Evolutionary conservation across 1,140 invertebrate species (phyloP).

Genomic region (Orchesella cincta): DNA sequence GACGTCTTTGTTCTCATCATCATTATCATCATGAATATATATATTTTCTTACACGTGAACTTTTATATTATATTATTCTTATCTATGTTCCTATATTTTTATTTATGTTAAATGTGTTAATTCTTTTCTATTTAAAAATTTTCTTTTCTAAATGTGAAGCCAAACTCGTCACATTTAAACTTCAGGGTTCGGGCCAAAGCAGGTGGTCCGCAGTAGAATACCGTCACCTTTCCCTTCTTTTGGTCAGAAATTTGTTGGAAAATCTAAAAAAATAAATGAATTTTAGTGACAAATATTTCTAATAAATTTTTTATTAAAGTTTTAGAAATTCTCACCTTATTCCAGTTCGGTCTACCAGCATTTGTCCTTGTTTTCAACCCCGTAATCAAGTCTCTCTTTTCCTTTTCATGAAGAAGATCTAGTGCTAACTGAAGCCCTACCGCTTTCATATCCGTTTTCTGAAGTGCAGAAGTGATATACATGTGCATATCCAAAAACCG

Average conservation of each 20-base stretch:
- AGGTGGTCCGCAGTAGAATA: constrained; percentile 93
- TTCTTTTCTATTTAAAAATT: constrained; percentile 72
- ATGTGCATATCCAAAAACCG: constrained; percentile 95
- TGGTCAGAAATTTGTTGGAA: constrained; percentile 81
- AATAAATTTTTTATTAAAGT: neutral
- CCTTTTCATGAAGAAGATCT: constrained; percentile 88
- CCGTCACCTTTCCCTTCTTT: constrained; percentile 87
- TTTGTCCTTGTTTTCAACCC: constrained; percentile 90
- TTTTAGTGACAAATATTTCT: neutral
- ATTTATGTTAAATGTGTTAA: too few species aligned
- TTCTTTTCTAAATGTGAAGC: constrained; percentile 89
- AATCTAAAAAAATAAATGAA: constrained; percentile 59
- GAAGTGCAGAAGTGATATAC: constrained; percentile 89
- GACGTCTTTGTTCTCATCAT: too few species aligned
- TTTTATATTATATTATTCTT: too few species aligned
- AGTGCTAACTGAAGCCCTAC: constrained; percentile 87
- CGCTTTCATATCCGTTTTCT: constrained; percentile 91
- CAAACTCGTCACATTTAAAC: constrained; percentile 84
- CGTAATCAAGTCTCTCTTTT: constrained; percentile 88
- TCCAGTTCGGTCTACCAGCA: constrained; percentile 92
- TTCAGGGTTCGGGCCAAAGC: constrained; percentile 77
- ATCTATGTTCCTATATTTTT: too few species aligned
- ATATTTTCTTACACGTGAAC: too few species aligned
- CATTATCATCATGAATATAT: too few species aligned
- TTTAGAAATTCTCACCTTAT: constrained; percentile 62